Percentiles rank a stretch among this genome's conserved stretches.
phyloP scores from a whole-genome alignment of 2,888 invertebrate species.

The Vanessa cardui region DNA sequence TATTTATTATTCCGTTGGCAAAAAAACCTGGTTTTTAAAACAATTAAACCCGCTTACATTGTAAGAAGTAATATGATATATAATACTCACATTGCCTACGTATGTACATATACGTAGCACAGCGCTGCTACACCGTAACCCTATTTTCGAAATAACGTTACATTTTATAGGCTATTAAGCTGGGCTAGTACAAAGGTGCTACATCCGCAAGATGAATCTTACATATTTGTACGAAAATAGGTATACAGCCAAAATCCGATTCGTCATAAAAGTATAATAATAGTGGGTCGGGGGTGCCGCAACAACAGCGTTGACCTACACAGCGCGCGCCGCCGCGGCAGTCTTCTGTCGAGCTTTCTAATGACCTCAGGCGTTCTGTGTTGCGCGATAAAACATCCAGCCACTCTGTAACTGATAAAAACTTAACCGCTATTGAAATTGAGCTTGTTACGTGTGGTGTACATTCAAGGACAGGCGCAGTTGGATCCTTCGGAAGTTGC shows the following conservation, averaged over 20 bases:
- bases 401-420: conserved; percentile 59
- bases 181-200: conserved; percentile 7
- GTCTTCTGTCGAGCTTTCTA: conserved; percentile 80
- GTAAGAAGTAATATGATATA: not conserved
- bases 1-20: too few relatives aligned
- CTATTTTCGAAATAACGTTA: not conserved
- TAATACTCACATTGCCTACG: not conserved
- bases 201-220: conserved; percentile 22
- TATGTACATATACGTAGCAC: not conserved
- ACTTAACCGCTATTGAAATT: conserved; percentile 61
- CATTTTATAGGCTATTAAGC: conserved; percentile 7
- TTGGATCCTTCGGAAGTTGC: conserved; percentile 47
- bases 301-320: conserved; percentile 77
- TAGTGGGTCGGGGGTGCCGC: conserved; percentile 80
- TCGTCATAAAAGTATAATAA: conserved; percentile 83
- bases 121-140: not conserved
- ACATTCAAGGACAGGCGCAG: conserved; percentile 66
- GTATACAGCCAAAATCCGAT: conserved; percentile 75
- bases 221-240: conserved; percentile 47
- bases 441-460: conserved; percentile 62
- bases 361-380: conserved; percentile 80
- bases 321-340: conserved; percentile 80
- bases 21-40: too few relatives aligned
- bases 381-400: conserved; percentile 65
- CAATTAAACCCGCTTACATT: too few relatives aligned